Evolutionary conservation across 1,140 invertebrate species (phyloP).

Genomic region (Apis cerana): DNA sequence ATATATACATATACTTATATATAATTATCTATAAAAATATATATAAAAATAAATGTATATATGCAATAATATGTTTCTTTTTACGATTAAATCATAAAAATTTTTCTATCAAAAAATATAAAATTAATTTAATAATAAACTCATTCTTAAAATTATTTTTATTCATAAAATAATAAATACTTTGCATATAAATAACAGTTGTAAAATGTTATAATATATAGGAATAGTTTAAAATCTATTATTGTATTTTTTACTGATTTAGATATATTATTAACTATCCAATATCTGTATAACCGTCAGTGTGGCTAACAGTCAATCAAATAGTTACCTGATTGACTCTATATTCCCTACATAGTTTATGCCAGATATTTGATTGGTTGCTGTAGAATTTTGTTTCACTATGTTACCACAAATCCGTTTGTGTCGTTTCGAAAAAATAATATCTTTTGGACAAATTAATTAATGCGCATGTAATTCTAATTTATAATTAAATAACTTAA

Average conservation of each 20-base stretch:
- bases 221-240: neutral
- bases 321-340: neutral
- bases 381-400: slow-evolving; percentile 32
- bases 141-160: neutral
- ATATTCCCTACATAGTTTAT: slow-evolving; percentile 10
- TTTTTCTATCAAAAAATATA: neutral
- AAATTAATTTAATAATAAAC: neutral
- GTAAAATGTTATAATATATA: neutral
- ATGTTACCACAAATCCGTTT: slow-evolving; percentile 37
- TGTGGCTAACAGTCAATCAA: neutral
- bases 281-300: neutral
- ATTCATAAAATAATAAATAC: neutral
- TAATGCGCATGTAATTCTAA: neutral
- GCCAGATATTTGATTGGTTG: slow-evolving; percentile 28
- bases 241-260: neutral
- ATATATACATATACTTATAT: neutral
- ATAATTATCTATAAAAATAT: neutral
- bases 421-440: slow-evolving; percentile 41
- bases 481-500: slow-evolving; percentile 26
- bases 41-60: too few relatives aligned
- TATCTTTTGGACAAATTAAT: slow-evolving; percentile 30
- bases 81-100: neutral
- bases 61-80: too few relatives aligned
- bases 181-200: neutral
- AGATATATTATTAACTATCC: neutral